These are phyloP conservation scores for Troides helena DNA, from an alignment of 2,888 invertebrate species.

Conservation along the genomic window DNA sequence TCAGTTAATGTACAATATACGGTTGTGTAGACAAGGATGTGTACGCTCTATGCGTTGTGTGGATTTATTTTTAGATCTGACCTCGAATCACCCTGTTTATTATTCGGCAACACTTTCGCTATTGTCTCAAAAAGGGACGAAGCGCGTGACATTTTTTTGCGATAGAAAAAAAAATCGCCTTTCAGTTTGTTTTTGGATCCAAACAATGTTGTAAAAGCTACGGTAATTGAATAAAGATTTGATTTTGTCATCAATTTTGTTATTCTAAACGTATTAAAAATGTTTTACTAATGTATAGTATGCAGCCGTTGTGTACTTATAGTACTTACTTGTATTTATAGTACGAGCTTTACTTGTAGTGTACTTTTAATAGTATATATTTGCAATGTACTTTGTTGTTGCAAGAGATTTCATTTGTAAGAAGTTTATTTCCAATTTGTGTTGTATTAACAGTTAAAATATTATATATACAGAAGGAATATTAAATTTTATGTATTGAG, in stretches of 20 bases:
- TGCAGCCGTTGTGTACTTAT: background rate
- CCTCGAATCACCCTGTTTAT: conserved; percentile 41
- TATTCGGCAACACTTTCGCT: conserved; percentile 46
- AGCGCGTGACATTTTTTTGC: conserved; percentile 41
- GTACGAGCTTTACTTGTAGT: too few species aligned
- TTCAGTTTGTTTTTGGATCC: conserved; percentile 33
- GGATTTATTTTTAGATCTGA: conserved; percentile 41
- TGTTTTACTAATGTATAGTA: background rate
- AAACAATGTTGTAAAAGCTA: conserved; percentile 23
- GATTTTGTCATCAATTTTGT: conserved; percentile 25
- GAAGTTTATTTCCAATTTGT: too few species aligned
- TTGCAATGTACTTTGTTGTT: background rate
- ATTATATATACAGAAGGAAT: too few species aligned
- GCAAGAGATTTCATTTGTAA: too few species aligned
- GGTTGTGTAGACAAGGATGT: background rate
- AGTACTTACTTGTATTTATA: too few species aligned
- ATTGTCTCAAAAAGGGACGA: conserved; percentile 42
- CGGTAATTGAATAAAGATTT: conserved; percentile 29
- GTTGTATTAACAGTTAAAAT: too few species aligned
- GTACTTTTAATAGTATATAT: background rate
- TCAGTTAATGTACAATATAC: background rate
- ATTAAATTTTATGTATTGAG: too few species aligned
- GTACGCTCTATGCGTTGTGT: conserved; percentile 7
- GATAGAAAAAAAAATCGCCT: conserved; percentile 37
- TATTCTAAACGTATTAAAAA: conserved; percentile 24